Evolutionary conservation across 2,888 invertebrate species (phyloP), one percentile per base, ranked within the genome.

Genomic region (Clivina fossor): DNA sequence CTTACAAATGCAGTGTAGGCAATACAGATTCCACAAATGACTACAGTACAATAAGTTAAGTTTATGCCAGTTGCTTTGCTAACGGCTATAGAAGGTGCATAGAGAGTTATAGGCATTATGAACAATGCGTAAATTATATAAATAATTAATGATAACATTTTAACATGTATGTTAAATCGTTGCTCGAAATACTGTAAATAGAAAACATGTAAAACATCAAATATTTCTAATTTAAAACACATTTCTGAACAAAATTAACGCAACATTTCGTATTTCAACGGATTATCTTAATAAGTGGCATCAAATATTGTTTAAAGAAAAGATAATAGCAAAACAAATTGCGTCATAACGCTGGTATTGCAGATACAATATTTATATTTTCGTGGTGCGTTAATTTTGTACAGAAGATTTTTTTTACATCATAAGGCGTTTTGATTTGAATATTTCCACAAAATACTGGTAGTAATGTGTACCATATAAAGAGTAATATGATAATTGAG

Each of bases 401-500:
- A n/a, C n/a, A n/a, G n/a, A n/a, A n/a, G 4, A 2, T 41, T 1
- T 18, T 2, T 24, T 19, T 13, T 37, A 53, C 53, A 26, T 53
- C 53, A 26, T 53, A 53, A 4, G 53, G 53, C 11, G 53, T 53
- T 44, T 53, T 53, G 1, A 53, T 37, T 16, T 53, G 33, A 28
- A 53, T 37, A 37, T 53, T 53, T 3, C 53, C 53, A 26, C 53
- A 53, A 28, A 53, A 53, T 35, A 53, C 24, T 9, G 53, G 53
- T 37, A 53, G 16, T 18, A 53, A 22, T n/a, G 40, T 38, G 3
- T 26, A 19, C 53, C 53, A 53, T 16, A 53, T 7, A 3, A 53
- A 4, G 13, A 53, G 28, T 11, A 37, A 13, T 4, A 33, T 44
- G 4, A 53, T 5, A 8, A 44, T 16, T 5, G 35, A n/a, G 5